Base-by-base conservation (phyloP, 2,797 vertebrate species). In the Bovichtus diacanthus region DNA sequence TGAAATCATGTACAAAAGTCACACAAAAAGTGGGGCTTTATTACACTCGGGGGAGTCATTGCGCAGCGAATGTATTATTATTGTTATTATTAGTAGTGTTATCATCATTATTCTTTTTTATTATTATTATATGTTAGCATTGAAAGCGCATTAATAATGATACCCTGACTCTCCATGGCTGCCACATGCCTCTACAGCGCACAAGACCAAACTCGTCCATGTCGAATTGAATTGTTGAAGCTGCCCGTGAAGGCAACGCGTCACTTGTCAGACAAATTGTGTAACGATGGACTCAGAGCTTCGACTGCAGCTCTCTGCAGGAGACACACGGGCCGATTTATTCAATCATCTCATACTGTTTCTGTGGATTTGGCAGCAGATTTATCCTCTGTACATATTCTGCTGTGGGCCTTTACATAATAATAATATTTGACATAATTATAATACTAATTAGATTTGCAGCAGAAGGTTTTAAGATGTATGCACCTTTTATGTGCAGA, bases 181-280 rank as follows among this genome's bases (percentile, higher is more conserved):
- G 84, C 88, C 75, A 70, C 58, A 74, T 72, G 80, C 66, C 64
- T 68, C 74, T 39, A 23, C 51, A 74, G 70, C 50, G 74, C 74
- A 80, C 77, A 13, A 46, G 70, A 60, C 66, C 39, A 70, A 78
- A 74, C 81, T 79, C 62, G 79, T 74, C 80, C 87, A 13, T 82
- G 85, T 83, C 80, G 66, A 82, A 77, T 78, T 61, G 63, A 81
- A 74, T 77, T 31, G 74, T 82, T 79, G 71, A 49, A 31, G 60
- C 65, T 31, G 77, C 46, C 67, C 6, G 83, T 82, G 81, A 84
- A 84, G 61, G 79, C 49, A 79, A 76, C 72, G 75, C 84, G 72
- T 80, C 84, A 74, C 80, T 86, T 82, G 78, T 74, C 82, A 84
- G 81, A 63, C 78, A 76, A 74, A 81, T 82, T 74, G 78, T 78